These are phyloP conservation scores for Scytalopus superciliaris DNA, from an alignment of 2,113 vertebrate genomes.

Conservation along the genomic window DNA sequence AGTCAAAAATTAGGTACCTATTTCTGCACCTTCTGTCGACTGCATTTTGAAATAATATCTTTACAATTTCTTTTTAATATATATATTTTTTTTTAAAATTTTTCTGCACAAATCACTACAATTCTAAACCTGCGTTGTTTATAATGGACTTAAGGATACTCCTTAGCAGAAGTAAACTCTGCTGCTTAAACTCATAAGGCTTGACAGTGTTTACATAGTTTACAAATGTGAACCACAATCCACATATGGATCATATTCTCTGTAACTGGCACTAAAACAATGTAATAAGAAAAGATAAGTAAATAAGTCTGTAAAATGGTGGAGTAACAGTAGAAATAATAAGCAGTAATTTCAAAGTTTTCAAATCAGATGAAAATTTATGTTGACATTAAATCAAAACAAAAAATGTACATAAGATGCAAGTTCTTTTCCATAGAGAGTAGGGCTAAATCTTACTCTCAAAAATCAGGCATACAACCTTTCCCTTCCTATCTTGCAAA, in stretches of 20 bases:
- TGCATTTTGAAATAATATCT: background rate
- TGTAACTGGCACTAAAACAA: constrained; percentile 39
- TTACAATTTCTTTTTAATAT: background rate
- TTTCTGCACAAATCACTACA: background rate
- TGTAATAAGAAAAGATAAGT: constrained; percentile 46
- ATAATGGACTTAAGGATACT: constrained; percentile 18
- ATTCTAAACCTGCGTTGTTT: background rate
- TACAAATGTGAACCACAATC: constrained; percentile 47
- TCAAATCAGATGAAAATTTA: constrained; percentile 32
- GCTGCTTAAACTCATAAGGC: constrained; percentile 38
- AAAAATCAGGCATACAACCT: background rate
- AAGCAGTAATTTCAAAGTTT: constrained; percentile 46
- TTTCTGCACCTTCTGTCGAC: background rate
- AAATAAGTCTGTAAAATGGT: constrained; percentile 44
- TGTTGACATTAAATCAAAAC: constrained; percentile 28
- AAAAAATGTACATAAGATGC: background rate
- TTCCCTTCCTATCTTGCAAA: background rate
- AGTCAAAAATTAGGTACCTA: background rate
- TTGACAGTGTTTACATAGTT: constrained; percentile 61
- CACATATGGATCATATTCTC: constrained; percentile 56
- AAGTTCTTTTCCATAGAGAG: background rate
- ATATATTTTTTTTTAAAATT: background rate
- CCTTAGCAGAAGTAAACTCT: constrained; percentile 45
- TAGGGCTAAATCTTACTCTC: background rate
- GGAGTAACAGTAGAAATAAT: constrained; percentile 39